Evolutionary conservation across 2,113 vertebrate genomes (phyloP).

Genomic region (Stegastes partitus): DNA sequence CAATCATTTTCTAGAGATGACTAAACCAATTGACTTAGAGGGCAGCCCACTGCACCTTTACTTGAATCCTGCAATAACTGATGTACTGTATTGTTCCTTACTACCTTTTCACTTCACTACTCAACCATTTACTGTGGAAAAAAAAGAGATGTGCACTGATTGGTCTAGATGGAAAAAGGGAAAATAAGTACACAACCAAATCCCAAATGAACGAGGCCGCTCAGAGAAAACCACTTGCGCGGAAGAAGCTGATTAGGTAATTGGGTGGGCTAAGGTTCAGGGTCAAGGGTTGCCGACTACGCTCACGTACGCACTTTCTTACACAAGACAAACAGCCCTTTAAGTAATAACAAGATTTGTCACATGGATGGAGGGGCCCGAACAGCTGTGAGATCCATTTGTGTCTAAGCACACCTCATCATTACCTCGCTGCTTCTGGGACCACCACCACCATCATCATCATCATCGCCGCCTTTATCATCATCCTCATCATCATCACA

Average conservation of each 20-base stretch:
- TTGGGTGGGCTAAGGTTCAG: neutral
- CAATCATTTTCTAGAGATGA: neutral
- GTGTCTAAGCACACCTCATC: conserved; percentile 43
- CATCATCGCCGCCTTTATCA: conserved; percentile 6
- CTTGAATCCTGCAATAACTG: neutral
- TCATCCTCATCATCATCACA: conserved; percentile 18
- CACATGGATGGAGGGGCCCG: neutral
- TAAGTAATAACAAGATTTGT: conserved; percentile 32
- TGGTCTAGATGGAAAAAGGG: neutral
- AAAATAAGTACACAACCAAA: conserved; percentile 1
- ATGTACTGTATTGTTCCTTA: neutral
- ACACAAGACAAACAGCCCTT: conserved; percentile 9
- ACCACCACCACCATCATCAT: conserved; percentile 25
- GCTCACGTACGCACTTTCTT: neutral
- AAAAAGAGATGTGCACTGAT: conserved; percentile 20
- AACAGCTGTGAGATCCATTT: conserved; percentile 29
- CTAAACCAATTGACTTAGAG: neutral
- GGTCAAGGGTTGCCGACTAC: conserved; percentile 18
- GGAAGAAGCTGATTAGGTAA: neutral
- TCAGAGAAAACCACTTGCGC: neutral
- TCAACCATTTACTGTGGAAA: neutral
- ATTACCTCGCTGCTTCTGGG: conserved; percentile 46
- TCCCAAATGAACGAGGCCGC: neutral
- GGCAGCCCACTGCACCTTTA: neutral
- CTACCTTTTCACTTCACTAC: neutral